A percentile compares a stretch with the other conserved stretches of the same genome.
These are phyloP conservation scores for Sebastes trivittatus DNA, from an alignment of 2,797 vertebrate species.

Conservation along the genomic window DNA sequence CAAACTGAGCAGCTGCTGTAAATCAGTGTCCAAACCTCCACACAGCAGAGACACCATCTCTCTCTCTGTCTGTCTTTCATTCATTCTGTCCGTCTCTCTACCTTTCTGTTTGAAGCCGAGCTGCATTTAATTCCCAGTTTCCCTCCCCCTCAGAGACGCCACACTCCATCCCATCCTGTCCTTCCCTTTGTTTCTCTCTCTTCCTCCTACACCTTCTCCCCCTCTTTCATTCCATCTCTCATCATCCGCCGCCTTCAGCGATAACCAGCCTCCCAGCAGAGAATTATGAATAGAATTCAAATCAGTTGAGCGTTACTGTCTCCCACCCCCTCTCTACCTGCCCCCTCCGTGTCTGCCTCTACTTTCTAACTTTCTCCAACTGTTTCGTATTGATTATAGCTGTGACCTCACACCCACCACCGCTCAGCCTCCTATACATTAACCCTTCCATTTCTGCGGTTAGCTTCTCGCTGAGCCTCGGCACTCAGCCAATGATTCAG, in stretches of 20 bases:
- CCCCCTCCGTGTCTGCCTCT: conserved; percentile 48
- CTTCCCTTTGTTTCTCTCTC: conserved; percentile 70
- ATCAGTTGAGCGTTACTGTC: conserved; percentile 68
- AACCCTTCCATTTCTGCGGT: conserved; percentile 46
- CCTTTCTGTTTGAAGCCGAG: conserved; percentile 60
- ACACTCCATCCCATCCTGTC: conserved; percentile 65
- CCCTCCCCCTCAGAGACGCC: conserved; percentile 69
- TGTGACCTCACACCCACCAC: conserved; percentile 58
- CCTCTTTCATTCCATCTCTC: conserved; percentile 69
- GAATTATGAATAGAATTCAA: conserved; percentile 78
- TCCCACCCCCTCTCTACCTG: conserved; percentile 55
- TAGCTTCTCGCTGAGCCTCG: conserved; percentile 19
- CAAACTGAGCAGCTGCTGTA: conserved; percentile 49
- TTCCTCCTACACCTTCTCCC: conserved; percentile 70
- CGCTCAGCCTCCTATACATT: conserved; percentile 46
- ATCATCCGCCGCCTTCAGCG: conserved; percentile 73
- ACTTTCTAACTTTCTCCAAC: conserved; percentile 59
- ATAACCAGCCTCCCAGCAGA: conserved; percentile 65
- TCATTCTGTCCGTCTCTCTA: conserved; percentile 40
- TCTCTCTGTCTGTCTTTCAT: conserved; percentile 23
- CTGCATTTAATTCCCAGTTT: conserved; percentile 61
- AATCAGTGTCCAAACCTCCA: conserved; percentile 41
- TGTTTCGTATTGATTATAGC: conserved; percentile 56
- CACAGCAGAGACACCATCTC: conserved; percentile 10
- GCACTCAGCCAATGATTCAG: conserved; percentile 13